phyloP scores from a whole-genome alignment of 2,113 vertebrate species.

The Columba livia region DNA sequence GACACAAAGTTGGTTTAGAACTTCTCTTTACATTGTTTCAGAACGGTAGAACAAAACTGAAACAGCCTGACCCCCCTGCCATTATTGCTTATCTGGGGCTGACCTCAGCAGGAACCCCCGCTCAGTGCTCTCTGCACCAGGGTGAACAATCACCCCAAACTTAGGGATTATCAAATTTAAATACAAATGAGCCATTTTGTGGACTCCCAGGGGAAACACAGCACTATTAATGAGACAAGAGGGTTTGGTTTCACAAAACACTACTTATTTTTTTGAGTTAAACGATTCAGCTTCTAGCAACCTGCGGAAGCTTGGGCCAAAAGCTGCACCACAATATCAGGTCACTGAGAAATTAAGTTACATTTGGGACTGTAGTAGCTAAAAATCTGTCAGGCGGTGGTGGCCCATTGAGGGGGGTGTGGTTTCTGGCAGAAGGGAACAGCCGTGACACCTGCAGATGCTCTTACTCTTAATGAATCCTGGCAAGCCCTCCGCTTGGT shows the following conservation, averaged over 20 bases:
- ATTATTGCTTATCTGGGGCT: background rate
- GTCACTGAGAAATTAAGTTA: background rate
- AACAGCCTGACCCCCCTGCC: background rate
- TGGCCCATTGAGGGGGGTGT: background rate
- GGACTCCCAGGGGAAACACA: background rate
- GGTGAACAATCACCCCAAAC: background rate
- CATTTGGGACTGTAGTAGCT: fast-evolving
- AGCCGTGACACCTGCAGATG: fast-evolving
- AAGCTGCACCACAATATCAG: fast-evolving
- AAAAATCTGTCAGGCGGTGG: background rate
- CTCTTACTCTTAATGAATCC: background rate
- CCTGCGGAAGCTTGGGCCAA: background rate
- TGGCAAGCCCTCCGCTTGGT: background rate
- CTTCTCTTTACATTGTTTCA: background rate
- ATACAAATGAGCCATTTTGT: background rate
- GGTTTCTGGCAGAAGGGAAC: background rate
- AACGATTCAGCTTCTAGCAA: background rate
- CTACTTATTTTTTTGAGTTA: background rate
- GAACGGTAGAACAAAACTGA: background rate
- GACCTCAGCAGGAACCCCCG: background rate
- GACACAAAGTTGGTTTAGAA: background rate
- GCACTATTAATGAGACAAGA: background rate
- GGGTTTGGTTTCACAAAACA: background rate
- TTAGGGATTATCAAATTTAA: background rate
- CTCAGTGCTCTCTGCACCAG: background rate